Percentiles rank a stretch among this genome's conserved stretches.
Evolutionary conservation across 35 echinoderm and acorn worm genomes (phyloP).

Genomic region (Apostichopus japonicus): DNA sequence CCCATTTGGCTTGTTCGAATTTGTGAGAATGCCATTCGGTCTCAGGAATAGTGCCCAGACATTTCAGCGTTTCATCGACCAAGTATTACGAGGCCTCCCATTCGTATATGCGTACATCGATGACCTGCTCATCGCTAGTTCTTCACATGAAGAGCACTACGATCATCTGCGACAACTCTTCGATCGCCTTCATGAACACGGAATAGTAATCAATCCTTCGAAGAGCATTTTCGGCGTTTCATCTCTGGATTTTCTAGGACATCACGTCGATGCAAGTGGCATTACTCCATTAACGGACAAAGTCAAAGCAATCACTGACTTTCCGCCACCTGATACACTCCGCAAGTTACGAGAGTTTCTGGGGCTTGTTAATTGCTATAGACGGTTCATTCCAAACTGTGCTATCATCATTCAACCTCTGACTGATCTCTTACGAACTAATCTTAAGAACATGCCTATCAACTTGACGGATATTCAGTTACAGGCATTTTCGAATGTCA

Average conservation of each 20-base stretch:
- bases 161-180: too few species aligned
- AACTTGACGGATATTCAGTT: not conserved
- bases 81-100: too few species aligned
- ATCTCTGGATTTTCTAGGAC: slow-evolving; percentile 65
- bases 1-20: too few species aligned
- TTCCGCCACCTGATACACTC: slow-evolving; percentile 29
- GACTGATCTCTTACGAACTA: not conserved
- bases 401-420: slow-evolving; percentile 31
- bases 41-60: too few species aligned
- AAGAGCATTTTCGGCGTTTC: slow-evolving; percentile 48
- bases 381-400: slow-evolving; percentile 57
- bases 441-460: not conserved
- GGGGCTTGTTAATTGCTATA: slow-evolving; percentile 45
- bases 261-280: slow-evolving; percentile 42
- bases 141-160: too few species aligned
- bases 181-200: too few species aligned
- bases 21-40: too few species aligned
- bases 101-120: too few species aligned
- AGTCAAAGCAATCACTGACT: slow-evolving; percentile 50
- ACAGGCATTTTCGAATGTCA: slow-evolving; percentile 13
- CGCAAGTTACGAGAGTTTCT: slow-evolving; percentile 55
- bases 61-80: too few species aligned
- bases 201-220: too few species aligned
- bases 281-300: slow-evolving; percentile 58
- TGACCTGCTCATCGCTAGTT: too few species aligned